Percentiles rank a stretch among this genome's conserved stretches.
Evolutionary conservation across 2,888 invertebrate species (phyloP).

Genomic region (Drosophila buzzatii): DNA sequence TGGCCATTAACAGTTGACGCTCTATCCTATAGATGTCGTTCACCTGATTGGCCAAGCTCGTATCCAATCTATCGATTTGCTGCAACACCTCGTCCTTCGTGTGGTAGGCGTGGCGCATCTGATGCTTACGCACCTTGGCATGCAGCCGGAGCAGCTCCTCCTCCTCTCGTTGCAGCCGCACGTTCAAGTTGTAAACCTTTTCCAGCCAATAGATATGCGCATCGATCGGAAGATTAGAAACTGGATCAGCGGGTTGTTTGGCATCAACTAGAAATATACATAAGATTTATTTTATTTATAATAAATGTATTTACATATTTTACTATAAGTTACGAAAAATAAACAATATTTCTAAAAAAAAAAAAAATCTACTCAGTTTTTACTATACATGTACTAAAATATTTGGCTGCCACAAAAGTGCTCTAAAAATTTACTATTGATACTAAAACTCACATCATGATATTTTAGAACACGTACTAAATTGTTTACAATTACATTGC

Average conservation of each 20-base stretch:
- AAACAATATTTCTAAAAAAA: no score
- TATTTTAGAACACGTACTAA: no score
- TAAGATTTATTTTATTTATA: not conserved
- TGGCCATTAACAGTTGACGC: constrained; percentile 86
- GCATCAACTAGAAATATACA: not conserved
- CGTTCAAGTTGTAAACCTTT: constrained; percentile 90
- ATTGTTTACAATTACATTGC: no score
- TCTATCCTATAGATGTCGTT: constrained; percentile 87
- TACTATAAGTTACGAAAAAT: not conserved
- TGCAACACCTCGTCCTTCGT: constrained; percentile 78
- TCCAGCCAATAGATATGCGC: constrained; percentile 90
- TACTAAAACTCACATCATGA: no score
- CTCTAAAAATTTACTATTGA: not conserved
- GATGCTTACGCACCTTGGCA: constrained; percentile 88
- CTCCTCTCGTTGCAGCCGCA: constrained; percentile 90
- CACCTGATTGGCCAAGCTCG: constrained; percentile 86
- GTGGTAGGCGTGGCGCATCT: constrained; percentile 76
- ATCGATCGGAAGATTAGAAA: constrained; percentile 48
- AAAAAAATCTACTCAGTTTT: no score
- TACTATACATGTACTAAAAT: no score
- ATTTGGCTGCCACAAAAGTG: not conserved
- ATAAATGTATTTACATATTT: not conserved
- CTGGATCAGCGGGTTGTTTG: not conserved
- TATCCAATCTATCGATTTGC: constrained; percentile 85
- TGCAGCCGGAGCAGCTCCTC: constrained; percentile 89